These are phyloP conservation scores for Megalopta genalis DNA, from an alignment of 1,140 invertebrate species.

Conservation along the genomic window DNA sequence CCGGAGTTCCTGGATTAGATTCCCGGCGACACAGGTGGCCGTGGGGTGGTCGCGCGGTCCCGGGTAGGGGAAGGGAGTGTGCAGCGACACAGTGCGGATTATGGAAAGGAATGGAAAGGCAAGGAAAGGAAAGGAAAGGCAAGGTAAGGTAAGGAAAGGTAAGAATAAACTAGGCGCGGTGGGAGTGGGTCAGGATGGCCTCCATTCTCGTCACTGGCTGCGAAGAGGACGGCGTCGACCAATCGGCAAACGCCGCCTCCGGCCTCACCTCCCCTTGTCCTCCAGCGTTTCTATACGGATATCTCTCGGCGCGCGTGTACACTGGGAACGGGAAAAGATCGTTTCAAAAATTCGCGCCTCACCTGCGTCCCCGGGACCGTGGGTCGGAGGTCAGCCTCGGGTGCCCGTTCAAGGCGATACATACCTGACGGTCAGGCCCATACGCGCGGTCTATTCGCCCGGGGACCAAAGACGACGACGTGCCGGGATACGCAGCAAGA, in stretches of 20 bases:
- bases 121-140: conserved; percentile 61
- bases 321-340: conserved; percentile 48
- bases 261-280: conserved; percentile 65
- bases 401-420: conserved; percentile 54
- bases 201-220: conserved; percentile 71
- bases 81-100: conserved; percentile 24
- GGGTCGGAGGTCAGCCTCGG: conserved; percentile 63
- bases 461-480: conserved; percentile 10
- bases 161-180: conserved; percentile 69
- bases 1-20: conserved; percentile 38
- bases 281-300: conserved; percentile 50
- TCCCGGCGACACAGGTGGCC: conserved; percentile 16
- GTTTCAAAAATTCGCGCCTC: conserved; percentile 66
- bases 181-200: conserved; percentile 70
- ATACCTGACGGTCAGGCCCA: conserved; percentile 43
- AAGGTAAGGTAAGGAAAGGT: conserved; percentile 64
- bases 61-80: conserved; percentile 36
- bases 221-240: conserved; percentile 64
- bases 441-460: conserved; percentile 19
- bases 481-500: conserved; percentile 16
- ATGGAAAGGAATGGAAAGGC: conserved; percentile 43
- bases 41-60: conserved; percentile 15
- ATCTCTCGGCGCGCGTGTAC: conserved; percentile 54
- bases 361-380: conserved; percentile 57
- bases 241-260: conserved; percentile 66